Evolutionary conservation across 2,797 vertebrate species (phyloP).

Genomic region (Catharus ustulatus): DNA sequence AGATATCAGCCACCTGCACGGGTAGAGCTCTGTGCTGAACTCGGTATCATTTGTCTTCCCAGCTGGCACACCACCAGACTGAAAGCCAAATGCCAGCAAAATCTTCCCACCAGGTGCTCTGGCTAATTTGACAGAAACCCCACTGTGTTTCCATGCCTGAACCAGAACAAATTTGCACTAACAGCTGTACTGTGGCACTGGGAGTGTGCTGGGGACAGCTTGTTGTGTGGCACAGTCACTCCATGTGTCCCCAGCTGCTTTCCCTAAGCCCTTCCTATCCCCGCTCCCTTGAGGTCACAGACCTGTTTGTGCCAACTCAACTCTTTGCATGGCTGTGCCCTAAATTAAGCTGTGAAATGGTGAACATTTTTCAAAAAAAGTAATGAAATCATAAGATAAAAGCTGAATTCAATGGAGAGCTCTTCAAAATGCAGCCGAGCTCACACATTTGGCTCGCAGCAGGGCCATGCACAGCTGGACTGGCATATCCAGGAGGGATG

Average conservation of each 20-base stretch:
- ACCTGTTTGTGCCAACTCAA: neutral
- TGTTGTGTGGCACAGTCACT: neutral
- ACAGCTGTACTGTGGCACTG: neutral
- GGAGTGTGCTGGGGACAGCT: neutral
- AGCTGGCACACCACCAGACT: neutral
- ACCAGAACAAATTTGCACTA: constrained; percentile 23
- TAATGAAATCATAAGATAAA: neutral
- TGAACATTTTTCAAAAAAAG: neutral
- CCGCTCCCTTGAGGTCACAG: neutral
- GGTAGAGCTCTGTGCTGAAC: neutral
- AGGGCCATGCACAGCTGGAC: neutral
- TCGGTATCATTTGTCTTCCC: constrained; percentile 2
- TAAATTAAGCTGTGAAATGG: neutral
- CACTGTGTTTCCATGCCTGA: neutral
- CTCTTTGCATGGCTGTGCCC: neutral
- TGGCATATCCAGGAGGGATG: neutral
- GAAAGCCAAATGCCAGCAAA: constrained; percentile 23
- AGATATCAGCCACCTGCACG: constrained; percentile 9
- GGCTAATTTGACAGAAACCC: constrained; percentile 7
- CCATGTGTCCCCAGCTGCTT: neutral
- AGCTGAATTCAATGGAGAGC: neutral
- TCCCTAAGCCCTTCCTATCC: neutral
- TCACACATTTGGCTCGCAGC: neutral
- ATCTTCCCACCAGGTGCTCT: constrained; percentile 60
- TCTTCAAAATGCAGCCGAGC: neutral